These are phyloP conservation scores for Drosophila mercatorum DNA, from an alignment of 2,888 invertebrate genomes.

Conservation along the genomic window DNA sequence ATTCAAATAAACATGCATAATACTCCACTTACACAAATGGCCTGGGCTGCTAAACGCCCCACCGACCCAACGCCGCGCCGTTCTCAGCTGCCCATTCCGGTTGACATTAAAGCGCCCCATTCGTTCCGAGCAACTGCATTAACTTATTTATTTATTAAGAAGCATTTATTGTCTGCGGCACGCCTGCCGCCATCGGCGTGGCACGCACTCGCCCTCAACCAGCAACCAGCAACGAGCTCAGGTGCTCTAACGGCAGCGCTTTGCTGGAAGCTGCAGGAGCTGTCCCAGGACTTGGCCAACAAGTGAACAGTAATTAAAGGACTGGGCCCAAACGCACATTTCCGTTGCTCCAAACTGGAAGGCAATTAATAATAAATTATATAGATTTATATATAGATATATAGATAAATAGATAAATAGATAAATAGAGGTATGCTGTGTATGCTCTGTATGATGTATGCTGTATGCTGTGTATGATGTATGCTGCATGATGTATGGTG, in stretches of 20 bases:
- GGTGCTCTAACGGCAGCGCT: neutral
- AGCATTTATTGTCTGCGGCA: conserved; percentile 40
- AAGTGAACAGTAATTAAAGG: conserved; percentile 21
- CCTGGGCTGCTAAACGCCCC: neutral
- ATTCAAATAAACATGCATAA: conserved; percentile 31
- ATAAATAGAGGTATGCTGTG: too few relatives aligned
- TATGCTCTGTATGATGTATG: too few relatives aligned
- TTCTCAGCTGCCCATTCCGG: neutral
- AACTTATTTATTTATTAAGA: conserved; percentile 44
- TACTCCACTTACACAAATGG: conserved; percentile 19
- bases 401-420: neutral
- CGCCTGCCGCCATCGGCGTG: neutral
- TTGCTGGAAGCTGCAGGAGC: neutral
- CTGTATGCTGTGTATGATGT: too few relatives aligned
- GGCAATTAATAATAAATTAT: conserved; percentile 16
- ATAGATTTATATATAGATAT: neutral
- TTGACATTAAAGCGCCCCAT: neutral
- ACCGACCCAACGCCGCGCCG: neutral
- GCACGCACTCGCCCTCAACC: neutral
- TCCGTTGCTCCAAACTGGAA: conserved; percentile 1
- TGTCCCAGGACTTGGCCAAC: neutral
- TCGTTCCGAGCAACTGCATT: conserved; percentile 28
- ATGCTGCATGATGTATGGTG: too few relatives aligned
- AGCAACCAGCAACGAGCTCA: neutral
- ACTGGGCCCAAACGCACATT: neutral